Percentiles rank a stretch among this genome's conserved stretches.
Conservation (phyloP, 2,113 vertebrate species). For the Carassius gibelio region DNA sequence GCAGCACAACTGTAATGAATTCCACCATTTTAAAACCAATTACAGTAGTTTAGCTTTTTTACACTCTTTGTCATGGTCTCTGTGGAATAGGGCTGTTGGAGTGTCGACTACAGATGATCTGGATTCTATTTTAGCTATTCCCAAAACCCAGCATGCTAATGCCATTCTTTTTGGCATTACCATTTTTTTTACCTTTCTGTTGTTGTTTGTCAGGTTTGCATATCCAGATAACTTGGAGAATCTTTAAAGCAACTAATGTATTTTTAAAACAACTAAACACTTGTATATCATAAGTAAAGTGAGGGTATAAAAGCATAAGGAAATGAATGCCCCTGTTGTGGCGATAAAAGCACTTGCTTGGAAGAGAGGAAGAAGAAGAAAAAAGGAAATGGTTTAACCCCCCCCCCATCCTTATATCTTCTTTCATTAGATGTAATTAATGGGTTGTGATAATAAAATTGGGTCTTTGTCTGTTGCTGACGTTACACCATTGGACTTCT, state of each 20-base stretch:
- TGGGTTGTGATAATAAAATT: slow-evolving; percentile 63
- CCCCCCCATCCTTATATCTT: too few species aligned
- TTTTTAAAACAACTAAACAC: not conserved
- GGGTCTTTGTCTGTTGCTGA: slow-evolving; percentile 60
- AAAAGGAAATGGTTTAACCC: slow-evolving; percentile 21
- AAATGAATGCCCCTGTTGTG: slow-evolving; percentile 18
- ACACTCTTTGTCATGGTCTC: slow-evolving; percentile 68
- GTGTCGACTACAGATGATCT: slow-evolving; percentile 68
- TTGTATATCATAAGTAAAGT: not conserved
- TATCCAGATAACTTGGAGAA: too few species aligned
- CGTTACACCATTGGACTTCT: slow-evolving; percentile 59
- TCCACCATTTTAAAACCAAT: slow-evolving; percentile 82
- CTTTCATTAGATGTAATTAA: slow-evolving; percentile 69
- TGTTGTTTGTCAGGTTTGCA: not conserved
- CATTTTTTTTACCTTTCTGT: slow-evolving; percentile 13
- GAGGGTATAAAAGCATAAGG: not conserved
- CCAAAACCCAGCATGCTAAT: slow-evolving; percentile 67
- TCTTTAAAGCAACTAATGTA: too few species aligned
- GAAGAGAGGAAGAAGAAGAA: not conserved
- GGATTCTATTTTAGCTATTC: slow-evolving; percentile 63
- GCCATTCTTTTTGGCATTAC: slow-evolving; percentile 54
- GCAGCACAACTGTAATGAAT: slow-evolving; percentile 77
- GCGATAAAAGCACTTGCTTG: not conserved
- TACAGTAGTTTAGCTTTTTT: slow-evolving; percentile 74
- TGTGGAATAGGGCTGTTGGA: slow-evolving; percentile 67